Evolutionary conservation across 2,888 invertebrate genomes (phyloP).

Genomic region (Hydrotaea diabolus): DNA sequence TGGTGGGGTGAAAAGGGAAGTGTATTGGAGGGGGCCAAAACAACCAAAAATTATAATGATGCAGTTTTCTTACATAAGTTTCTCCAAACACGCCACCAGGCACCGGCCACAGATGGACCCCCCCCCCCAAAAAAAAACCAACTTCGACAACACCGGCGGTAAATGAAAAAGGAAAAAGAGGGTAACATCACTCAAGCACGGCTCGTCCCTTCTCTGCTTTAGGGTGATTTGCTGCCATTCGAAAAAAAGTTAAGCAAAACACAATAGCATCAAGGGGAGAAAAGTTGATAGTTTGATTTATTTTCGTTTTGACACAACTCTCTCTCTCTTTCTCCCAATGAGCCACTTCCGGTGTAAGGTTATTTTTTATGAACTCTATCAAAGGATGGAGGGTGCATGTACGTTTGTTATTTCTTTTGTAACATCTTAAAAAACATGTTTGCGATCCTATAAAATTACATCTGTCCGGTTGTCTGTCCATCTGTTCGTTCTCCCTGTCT

Average conservation of each 20-base stretch:
- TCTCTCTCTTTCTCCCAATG: too few relatives aligned
- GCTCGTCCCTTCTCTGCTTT: background rate
- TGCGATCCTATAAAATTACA: too few relatives aligned
- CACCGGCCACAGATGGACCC: background rate
- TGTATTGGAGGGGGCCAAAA: background rate
- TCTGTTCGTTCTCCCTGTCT: too few relatives aligned
- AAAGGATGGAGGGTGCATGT: too few relatives aligned
- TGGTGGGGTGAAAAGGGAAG: too few relatives aligned
- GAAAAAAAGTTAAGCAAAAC: constrained; percentile 23
- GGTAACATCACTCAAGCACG: constrained; percentile 26
- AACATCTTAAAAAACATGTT: too few relatives aligned
- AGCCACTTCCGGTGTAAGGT: constrained; percentile 48
- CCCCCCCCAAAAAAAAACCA: background rate
- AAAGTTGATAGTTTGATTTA: constrained; percentile 55
- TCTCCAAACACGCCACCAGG: background rate
- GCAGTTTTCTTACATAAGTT: constrained; percentile 45
- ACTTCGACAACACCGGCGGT: background rate
- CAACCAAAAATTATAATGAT: constrained; percentile 48
- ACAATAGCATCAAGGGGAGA: constrained; percentile 5
- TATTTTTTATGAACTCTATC: too few relatives aligned
- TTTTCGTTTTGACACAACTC: constrained; percentile 52
- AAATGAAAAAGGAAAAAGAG: background rate
- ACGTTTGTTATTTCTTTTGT: too few relatives aligned
- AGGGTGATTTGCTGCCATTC: constrained; percentile 26
- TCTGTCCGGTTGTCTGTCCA: too few relatives aligned